A percentile compares a stretch with the other conserved stretches of the same genome.
phyloP scores from a whole-genome alignment of 2,888 invertebrate species.

The Allophyes oxyacanthae region DNA sequence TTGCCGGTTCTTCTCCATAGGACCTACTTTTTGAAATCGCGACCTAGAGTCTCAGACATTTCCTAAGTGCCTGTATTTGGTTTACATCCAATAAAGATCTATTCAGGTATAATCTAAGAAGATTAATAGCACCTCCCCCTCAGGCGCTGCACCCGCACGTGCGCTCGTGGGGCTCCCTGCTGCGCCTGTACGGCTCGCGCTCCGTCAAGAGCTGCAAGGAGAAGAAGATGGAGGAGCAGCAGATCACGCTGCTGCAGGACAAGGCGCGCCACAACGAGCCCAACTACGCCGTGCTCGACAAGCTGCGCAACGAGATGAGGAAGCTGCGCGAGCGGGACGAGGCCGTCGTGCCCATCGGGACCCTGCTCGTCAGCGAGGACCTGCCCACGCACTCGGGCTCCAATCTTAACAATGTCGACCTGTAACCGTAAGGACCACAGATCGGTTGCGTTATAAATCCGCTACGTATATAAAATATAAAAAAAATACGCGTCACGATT shows the following conservation, averaged over 20 bases:
- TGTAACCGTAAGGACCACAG: slow-evolving; percentile 77
- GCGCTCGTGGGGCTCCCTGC: slow-evolving; percentile 97
- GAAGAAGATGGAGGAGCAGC: slow-evolving; percentile 97
- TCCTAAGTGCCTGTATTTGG: no score
- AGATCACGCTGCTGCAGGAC: slow-evolving; percentile 95
- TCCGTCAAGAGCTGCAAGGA: slow-evolving; percentile 97
- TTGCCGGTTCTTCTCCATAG: no score
- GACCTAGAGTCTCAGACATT: no score
- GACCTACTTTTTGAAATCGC: no score
- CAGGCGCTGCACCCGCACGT: slow-evolving; percentile 97
- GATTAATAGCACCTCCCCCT: no score
- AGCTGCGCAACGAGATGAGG: slow-evolving; percentile 94
- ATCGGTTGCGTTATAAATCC: no score
- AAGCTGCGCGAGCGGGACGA: slow-evolving; percentile 92
- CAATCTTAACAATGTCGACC: slow-evolving; percentile 94
- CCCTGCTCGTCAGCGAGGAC: slow-evolving; percentile 82
- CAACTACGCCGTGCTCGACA: slow-evolving; percentile 96
- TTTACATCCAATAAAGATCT: no score
- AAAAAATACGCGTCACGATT: no score
- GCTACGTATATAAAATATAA: no score
- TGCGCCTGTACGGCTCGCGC: slow-evolving; percentile 97
- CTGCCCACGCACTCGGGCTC: slow-evolving; percentile 93
- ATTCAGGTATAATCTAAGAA: no score
- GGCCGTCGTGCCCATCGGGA: slow-evolving; percentile 90
- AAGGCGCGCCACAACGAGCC: slow-evolving; percentile 97